phyloP scores from a whole-genome alignment of 2,113 vertebrate species.

The Tyto alba region DNA sequence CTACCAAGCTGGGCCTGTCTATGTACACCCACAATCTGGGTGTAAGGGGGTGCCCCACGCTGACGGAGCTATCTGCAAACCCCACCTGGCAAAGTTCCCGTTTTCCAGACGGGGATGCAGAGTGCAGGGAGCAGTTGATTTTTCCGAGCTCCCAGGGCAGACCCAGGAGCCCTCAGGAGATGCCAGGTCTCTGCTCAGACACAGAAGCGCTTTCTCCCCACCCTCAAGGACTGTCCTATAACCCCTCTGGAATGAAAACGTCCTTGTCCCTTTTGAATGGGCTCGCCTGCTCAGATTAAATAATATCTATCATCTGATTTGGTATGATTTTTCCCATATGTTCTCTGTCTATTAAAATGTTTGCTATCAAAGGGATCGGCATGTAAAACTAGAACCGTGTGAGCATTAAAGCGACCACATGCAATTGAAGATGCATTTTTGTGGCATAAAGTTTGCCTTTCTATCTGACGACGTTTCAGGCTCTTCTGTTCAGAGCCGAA shows the following conservation, averaged over 20 bases:
- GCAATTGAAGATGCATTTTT: neutral
- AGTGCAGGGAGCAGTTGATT: neutral
- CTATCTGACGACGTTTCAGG: neutral
- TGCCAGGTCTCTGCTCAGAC: neutral
- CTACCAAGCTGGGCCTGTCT: no score
- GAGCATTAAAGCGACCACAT: neutral
- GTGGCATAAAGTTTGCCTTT: neutral
- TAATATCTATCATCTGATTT: neutral
- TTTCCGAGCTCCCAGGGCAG: neutral
- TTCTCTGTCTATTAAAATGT: neutral
- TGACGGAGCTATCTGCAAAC: neutral
- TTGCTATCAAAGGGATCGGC: neutral
- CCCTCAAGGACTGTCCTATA: neutral
- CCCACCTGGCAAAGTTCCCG: neutral
- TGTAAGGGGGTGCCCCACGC: rapidly evolving
- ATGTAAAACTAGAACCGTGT: constrained; percentile 36
- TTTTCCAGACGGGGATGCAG: neutral
- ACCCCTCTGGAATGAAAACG: neutral
- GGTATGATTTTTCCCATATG: constrained; percentile 17
- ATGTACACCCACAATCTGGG: rapidly evolving
- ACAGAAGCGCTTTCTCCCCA: neutral
- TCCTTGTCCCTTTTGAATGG: neutral
- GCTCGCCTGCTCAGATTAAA: neutral
- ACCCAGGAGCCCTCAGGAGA: neutral
- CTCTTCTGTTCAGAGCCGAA: neutral